Conservation (phyloP, 2,888 invertebrate species). For the Cantharis rufa region DNA sequence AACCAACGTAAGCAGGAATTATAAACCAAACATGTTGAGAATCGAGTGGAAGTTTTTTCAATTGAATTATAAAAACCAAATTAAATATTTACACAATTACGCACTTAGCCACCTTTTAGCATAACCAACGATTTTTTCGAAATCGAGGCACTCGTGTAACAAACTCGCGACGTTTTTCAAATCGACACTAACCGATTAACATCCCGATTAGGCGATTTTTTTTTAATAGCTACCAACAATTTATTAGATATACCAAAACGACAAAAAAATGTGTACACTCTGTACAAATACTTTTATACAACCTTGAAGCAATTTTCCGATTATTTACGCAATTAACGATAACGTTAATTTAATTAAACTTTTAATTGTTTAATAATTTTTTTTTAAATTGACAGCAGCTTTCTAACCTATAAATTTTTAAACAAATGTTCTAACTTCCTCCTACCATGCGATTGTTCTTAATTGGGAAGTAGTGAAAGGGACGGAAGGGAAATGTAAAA, state of each 20-base stretch:
- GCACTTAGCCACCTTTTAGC: background rate
- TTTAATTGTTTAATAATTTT: background rate
- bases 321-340: background rate
- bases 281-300: background rate
- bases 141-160: background rate
- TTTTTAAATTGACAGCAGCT: background rate
- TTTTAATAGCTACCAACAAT: background rate
- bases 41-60: background rate
- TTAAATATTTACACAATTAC: background rate
- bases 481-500: background rate
- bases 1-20: background rate
- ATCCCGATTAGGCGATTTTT: background rate
- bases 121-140: background rate
- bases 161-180: background rate
- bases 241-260: background rate
- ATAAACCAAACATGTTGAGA: background rate
- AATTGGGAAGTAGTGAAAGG: background rate
- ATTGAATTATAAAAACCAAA: background rate
- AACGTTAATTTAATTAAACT: background rate
- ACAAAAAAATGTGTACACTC: background rate
- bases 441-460: background rate
- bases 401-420: background rate
- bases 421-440: background rate
- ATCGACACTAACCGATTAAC: background rate
- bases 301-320: background rate